Percentiles rank a stretch among this genome's conserved stretches.
Conservation (phyloP, 2,113 vertebrate species). For the Austrofundulus limnaeus region DNA sequence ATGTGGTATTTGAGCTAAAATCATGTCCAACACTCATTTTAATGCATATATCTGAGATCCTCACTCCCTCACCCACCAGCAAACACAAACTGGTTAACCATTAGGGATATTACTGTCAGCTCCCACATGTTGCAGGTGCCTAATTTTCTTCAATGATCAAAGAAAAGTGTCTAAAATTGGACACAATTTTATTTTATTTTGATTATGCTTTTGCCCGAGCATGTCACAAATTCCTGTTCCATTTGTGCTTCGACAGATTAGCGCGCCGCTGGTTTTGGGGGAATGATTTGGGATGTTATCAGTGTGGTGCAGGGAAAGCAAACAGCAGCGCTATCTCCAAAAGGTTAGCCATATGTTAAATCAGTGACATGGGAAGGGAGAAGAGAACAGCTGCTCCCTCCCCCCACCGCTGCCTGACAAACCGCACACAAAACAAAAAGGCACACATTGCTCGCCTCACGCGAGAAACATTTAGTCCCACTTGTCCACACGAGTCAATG, state of each 20-base stretch:
- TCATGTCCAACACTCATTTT: too few relatives aligned
- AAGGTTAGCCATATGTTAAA: slow-evolving; percentile 80
- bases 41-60: too few relatives aligned
- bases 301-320: slow-evolving; percentile 66
- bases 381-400: slow-evolving; percentile 56
- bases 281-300: slow-evolving; percentile 78
- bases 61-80: too few relatives aligned
- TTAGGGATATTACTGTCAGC: too few relatives aligned
- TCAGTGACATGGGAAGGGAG: slow-evolving; percentile 63
- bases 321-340: slow-evolving; percentile 75
- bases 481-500: slow-evolving; percentile 6
- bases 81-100: too few relatives aligned
- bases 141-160: too few relatives aligned
- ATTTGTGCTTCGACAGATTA: slow-evolving; percentile 58
- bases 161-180: too few relatives aligned
- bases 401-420: slow-evolving; percentile 48
- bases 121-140: too few relatives aligned
- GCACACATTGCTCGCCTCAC: slow-evolving; percentile 3
- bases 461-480: slow-evolving; percentile 29
- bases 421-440: slow-evolving; percentile 23
- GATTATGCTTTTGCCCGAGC: slow-evolving; percentile 19
- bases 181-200: slow-evolving; percentile 9
- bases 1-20: too few relatives aligned
- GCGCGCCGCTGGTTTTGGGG: slow-evolving; percentile 54
- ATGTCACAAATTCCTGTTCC: slow-evolving; percentile 22